Evolutionary conservation across 2,797 vertebrate genomes (phyloP), one percentile per base, ranked within the genome.

Genomic region (Pseudomugil tenellus): DNA sequence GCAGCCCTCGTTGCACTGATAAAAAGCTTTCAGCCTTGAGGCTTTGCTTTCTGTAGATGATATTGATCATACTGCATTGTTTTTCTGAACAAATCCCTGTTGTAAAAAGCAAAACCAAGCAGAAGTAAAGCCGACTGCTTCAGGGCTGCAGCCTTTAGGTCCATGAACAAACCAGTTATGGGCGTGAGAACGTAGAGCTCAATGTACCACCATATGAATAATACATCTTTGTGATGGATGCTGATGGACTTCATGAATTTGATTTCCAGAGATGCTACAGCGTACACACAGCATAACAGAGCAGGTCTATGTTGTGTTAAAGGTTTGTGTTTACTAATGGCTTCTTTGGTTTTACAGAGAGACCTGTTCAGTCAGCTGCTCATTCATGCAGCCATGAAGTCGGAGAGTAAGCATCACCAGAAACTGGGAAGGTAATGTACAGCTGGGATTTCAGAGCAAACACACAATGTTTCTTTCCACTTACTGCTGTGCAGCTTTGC

Each of bases 321-420:
- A 52, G 60, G 25, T 74, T 63, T 65, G 31, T 77, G 58, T 79
- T 69, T 63, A 35, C 77, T 78, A 70, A 83, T 49, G 55, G 52
- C 0, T 70, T 66, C 49, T 6, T 53, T 77, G 74, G 66, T 59
- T 81, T 88, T 87, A 17, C 92, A 99, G 98, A 97, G 97, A 80
- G 98, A 99, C 8, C 0, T 99, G 90, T 98, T 99, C 93, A 95
- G 81, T 89, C 97, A 95, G 79, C 74, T 99, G 16, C 66, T 99
- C 46, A 96, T 99, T 74, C 96, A 96, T 5, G 95, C 96, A 0
- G 95, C 96, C 67, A 82, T 98, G 63, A 97, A 95, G 74, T 97
- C 96, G 0, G 91, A 95, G 37, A 92, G 93, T 6, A 91, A 91
- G 52, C 73, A 74, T 53, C 93, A 97, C 80, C 92, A 74, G 83